These are phyloP conservation scores for Phylloscopus trochilus DNA, from an alignment of 2,113 vertebrate genomes.

Conservation along the genomic window DNA sequence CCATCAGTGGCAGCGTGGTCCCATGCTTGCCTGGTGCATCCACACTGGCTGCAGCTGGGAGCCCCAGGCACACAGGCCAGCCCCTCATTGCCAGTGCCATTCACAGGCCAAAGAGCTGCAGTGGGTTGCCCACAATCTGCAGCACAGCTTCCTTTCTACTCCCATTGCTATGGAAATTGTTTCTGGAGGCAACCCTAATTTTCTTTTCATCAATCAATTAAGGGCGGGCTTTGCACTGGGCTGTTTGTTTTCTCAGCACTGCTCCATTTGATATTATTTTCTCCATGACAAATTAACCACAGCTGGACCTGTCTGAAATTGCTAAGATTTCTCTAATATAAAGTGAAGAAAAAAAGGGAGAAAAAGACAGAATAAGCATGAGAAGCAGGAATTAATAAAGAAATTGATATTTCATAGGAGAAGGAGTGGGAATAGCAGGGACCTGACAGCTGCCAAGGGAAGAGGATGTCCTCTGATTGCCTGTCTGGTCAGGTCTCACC, in stretches of 20 bases:
- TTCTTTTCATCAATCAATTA: constrained; percentile 48
- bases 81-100: accelerated
- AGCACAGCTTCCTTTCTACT: not conserved
- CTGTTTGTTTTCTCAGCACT: not conserved
- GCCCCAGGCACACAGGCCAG: accelerated
- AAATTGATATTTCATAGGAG: not conserved
- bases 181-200: constrained; percentile 33
- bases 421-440: not conserved
- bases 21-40: accelerated
- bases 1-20: accelerated
- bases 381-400: not conserved
- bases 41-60: accelerated
- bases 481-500: not conserved
- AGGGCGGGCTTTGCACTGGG: not conserved
- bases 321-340: not conserved
- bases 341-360: not conserved
- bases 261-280: constrained; percentile 15
- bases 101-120: not conserved
- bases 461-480: not conserved
- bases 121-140: accelerated
- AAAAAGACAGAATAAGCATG: not conserved
- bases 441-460: not conserved
- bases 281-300: constrained; percentile 24
- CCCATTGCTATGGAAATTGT: constrained; percentile 19
- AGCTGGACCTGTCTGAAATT: constrained; percentile 34